Conservation (phyloP, 92 coral and sea anemone genomes). For the Blastomussa wellsi region DNA sequence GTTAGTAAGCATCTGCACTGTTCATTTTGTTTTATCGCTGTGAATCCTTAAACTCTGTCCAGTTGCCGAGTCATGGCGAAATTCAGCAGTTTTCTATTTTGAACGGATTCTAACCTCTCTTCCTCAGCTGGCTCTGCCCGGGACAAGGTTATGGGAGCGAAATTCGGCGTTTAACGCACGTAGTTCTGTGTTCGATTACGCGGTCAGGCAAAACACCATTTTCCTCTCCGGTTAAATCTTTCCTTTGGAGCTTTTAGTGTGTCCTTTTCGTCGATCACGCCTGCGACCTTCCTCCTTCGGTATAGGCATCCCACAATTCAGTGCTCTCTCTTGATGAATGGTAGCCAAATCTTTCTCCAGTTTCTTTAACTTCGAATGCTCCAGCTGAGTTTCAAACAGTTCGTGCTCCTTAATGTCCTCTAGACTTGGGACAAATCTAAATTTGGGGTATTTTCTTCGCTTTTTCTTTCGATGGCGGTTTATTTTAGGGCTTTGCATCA, state of each 20-base stretch:
- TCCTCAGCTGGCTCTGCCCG: neutral
- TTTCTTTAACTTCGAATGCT: constrained; percentile 22
- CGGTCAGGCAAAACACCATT: neutral
- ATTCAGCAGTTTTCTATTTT: neutral
- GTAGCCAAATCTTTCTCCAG: constrained; percentile 60
- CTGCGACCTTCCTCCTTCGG: constrained; percentile 37
- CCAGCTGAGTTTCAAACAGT: constrained; percentile 60
- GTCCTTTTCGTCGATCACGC: constrained; percentile 59
- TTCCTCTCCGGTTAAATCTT: neutral
- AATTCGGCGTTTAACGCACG: neutral
- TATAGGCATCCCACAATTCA: constrained; percentile 36
- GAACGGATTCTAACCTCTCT: neutral
- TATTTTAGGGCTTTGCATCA: constrained; percentile 69
- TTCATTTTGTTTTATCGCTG: neutral
- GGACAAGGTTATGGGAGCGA: neutral
- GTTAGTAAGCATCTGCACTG: neutral
- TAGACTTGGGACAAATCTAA: constrained; percentile 68
- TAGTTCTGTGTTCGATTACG: neutral
- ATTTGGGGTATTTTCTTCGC: constrained; percentile 69
- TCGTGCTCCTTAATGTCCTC: constrained; percentile 83
- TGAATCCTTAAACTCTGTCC: neutral
- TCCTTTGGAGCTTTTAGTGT: constrained; percentile 34
- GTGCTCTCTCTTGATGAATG: constrained; percentile 78
- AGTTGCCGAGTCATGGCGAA: neutral
- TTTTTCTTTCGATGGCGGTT: constrained; percentile 56